These are phyloP conservation scores for Pediacus dermestoides DNA, from an alignment of 2,888 invertebrate species.

Conservation along the genomic window DNA sequence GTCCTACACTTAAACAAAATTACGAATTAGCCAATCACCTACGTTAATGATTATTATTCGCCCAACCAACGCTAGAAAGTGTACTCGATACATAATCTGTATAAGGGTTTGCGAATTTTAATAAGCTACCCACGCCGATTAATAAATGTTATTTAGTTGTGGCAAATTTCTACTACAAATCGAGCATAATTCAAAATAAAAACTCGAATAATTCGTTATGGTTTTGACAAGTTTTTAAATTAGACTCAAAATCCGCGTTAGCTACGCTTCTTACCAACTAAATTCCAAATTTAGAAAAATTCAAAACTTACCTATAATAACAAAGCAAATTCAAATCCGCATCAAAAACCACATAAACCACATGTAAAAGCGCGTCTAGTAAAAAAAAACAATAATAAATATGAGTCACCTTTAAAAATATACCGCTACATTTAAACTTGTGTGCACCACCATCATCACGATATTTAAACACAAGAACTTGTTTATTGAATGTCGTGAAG, in stretches of 20 bases:
- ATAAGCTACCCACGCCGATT: constrained; percentile 17
- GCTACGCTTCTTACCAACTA: too few species aligned
- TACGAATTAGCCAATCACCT: constrained; percentile 1
- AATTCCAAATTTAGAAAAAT: too few species aligned
- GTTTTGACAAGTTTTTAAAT: too few species aligned
- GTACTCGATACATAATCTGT: constrained; percentile 18
- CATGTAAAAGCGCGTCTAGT: background rate
- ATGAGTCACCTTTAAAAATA: constrained; percentile 10
- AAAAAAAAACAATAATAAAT: constrained; percentile 9
- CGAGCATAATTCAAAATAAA: too few species aligned
- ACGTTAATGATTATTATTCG: background rate
- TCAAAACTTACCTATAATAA: too few species aligned
- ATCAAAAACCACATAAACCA: constrained; percentile 1
- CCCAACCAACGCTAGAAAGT: constrained; percentile 19
- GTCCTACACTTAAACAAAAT: background rate
- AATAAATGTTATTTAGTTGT: too few species aligned
- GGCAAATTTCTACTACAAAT: too few species aligned
- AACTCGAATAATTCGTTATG: too few species aligned
- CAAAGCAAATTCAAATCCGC: too few species aligned
- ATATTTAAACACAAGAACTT: background rate
- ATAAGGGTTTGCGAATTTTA: constrained; percentile 25
- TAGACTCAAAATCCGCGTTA: too few species aligned
- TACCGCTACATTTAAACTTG: background rate
- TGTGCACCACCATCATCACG: background rate
- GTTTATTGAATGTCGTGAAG: too few species aligned